Evolutionary conservation across 1,140 invertebrate genomes (phyloP).

Genomic region (Heliconius congener): DNA sequence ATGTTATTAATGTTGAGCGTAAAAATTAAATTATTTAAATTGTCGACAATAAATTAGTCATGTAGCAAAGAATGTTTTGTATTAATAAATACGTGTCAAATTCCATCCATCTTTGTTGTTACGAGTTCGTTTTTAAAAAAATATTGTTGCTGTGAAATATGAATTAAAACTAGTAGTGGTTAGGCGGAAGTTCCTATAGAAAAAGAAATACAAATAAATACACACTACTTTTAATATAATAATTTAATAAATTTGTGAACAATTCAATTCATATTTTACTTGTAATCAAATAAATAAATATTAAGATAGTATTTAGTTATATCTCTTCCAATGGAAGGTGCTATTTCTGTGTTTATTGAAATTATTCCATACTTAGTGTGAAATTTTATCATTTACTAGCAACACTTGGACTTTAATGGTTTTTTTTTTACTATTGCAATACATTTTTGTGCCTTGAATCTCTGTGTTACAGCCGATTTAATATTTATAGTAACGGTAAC

Average conservation of each 20-base stretch:
- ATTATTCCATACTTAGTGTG: background rate
- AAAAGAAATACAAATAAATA: background rate
- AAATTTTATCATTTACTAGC: conserved; percentile 1
- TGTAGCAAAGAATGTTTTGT: conserved; percentile 37
- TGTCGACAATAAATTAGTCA: conserved; percentile 52
- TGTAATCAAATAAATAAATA: conserved; percentile 30
- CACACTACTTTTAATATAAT: background rate
- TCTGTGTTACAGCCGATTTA: conserved; percentile 42
- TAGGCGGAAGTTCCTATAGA: conserved; percentile 29
- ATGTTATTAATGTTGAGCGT: background rate
- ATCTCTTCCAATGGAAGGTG: conserved; percentile 62
- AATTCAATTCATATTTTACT: conserved; percentile 24
- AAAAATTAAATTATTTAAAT: conserved; percentile 31
- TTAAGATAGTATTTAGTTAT: conserved; percentile 34
- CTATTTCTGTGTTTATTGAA: conserved; percentile 36
- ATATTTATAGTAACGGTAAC: background rate
- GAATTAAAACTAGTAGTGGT: conserved; percentile 29
- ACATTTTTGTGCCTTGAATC: conserved; percentile 53
- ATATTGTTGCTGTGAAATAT: conserved; percentile 39
- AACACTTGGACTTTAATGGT: background rate
- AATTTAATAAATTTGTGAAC: background rate
- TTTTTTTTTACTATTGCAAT: conserved; percentile 16
- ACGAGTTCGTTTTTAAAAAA: conserved; percentile 25
- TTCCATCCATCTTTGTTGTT: conserved; percentile 52
- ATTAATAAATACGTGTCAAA: conserved; percentile 38